Conservation (phyloP, 2,797 vertebrate genomes). For the Garrulus glandarius region DNA sequence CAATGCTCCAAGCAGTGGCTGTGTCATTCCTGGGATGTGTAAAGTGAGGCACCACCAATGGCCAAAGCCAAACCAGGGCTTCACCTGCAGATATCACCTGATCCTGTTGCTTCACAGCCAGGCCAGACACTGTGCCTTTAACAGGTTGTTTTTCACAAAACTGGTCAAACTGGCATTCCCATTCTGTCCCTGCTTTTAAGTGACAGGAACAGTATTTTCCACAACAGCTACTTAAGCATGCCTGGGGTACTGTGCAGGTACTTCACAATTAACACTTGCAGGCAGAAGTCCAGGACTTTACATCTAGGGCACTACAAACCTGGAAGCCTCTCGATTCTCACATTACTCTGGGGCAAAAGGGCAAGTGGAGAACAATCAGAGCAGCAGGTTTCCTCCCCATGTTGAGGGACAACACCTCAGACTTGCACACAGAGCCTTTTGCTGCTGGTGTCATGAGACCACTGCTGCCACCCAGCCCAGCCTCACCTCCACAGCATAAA, state of each 20-base stretch:
- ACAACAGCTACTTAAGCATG: background rate
- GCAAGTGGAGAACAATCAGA: background rate
- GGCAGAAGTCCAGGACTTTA: background rate
- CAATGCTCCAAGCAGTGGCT: background rate
- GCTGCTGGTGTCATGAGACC: background rate
- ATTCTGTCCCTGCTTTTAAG: background rate
- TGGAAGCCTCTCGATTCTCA: background rate
- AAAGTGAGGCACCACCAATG: background rate
- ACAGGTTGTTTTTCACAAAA: background rate
- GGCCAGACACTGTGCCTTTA: background rate
- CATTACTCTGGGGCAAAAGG: background rate
- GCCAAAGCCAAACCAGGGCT: background rate
- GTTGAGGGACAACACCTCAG: too few relatives aligned
- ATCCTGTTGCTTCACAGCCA: background rate
- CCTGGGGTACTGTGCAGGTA: background rate
- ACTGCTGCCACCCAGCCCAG: background rate
- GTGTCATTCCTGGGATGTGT: background rate
- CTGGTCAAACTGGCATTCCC: background rate
- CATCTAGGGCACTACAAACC: background rate
- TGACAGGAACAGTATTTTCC: background rate
- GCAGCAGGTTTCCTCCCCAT: background rate
- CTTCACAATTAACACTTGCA: background rate
- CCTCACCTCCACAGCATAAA: slow-evolving; percentile 88
- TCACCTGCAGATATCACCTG: background rate
- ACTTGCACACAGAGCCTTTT: background rate